A percentile compares a stretch with the other conserved stretches of the same genome.
These are phyloP conservation scores for Colistium nudipinnis DNA, from an alignment of 2,113 vertebrate species.

Conservation along the genomic window DNA sequence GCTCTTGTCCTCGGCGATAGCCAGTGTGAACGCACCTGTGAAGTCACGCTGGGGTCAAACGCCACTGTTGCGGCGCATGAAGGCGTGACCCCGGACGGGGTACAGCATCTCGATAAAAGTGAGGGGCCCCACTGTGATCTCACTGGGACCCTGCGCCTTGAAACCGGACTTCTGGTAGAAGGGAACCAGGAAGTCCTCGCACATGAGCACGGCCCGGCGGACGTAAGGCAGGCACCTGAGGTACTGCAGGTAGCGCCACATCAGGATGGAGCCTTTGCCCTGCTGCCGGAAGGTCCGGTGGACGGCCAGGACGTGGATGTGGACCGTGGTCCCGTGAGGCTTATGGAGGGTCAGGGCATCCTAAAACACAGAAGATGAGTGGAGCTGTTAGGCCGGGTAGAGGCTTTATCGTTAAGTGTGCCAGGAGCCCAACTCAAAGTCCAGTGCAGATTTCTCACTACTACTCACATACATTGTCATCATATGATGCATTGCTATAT, in stretches of 20 bases:
- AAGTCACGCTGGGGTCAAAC: conserved; percentile 40
- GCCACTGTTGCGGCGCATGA: conserved; percentile 86
- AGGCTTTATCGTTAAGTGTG: too few species aligned
- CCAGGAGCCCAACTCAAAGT: too few species aligned
- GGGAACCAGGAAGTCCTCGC: conserved; percentile 85
- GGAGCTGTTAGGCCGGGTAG: background rate
- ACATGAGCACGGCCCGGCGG: conserved; percentile 87
- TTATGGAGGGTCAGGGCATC: conserved; percentile 86
- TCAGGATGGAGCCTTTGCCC: conserved; percentile 88
- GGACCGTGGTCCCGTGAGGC: conserved; percentile 80
- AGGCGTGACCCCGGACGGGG: conserved; percentile 77
- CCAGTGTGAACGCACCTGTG: background rate
- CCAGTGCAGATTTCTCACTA: too few species aligned
- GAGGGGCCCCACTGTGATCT: conserved; percentile 82
- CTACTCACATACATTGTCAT: background rate
- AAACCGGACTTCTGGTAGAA: conserved; percentile 90
- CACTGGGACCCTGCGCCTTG: conserved; percentile 81
- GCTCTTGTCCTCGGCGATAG: background rate
- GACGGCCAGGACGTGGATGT: conserved; percentile 90
- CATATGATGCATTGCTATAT: background rate
- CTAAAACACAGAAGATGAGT: conserved; percentile 63
- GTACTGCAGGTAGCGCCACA: conserved; percentile 90
- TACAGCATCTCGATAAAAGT: conserved; percentile 87
- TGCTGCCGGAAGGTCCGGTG: conserved; percentile 87
- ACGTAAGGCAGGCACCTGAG: conserved; percentile 82